phyloP scores from a whole-genome alignment of 1,140 invertebrate genomes.

The Myzus persicae region DNA sequence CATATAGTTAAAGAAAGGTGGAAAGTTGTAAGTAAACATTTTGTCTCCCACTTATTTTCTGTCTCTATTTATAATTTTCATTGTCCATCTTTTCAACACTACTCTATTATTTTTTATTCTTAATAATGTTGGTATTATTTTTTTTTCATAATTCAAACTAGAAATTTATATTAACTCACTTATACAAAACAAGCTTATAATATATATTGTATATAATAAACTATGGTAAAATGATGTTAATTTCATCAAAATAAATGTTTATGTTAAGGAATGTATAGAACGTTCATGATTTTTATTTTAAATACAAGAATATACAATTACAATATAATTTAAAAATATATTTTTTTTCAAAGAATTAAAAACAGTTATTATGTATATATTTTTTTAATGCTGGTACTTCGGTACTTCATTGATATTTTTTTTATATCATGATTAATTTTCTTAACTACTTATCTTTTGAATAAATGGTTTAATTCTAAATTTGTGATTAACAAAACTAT shows the following conservation, averaged over 20 bases:
- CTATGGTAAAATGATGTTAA: neutral
- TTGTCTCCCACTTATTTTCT: neutral
- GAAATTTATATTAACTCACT: neutral
- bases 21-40: constrained; percentile 82
- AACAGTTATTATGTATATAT: neutral
- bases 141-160: neutral
- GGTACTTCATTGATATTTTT: neutral
- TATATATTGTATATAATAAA: neutral
- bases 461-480: neutral
- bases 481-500: neutral
- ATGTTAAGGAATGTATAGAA: neutral
- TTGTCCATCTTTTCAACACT: constrained; percentile 9
- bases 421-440: neutral
- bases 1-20: constrained; percentile 97
- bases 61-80: constrained; percentile 41
- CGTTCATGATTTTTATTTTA: neutral
- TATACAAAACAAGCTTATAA: neutral
- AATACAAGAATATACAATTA: neutral
- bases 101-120: neutral
- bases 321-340: neutral
- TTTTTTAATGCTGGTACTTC: neutral
- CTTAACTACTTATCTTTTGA: neutral
- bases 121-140: constrained; percentile 21
- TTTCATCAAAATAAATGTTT: neutral
- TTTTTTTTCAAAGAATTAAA: neutral